Evolutionary conservation across 1,140 invertebrate genomes (phyloP), one percentile per base, ranked within the genome.

Genomic region (Bombus haemorrhoidalis): DNA sequence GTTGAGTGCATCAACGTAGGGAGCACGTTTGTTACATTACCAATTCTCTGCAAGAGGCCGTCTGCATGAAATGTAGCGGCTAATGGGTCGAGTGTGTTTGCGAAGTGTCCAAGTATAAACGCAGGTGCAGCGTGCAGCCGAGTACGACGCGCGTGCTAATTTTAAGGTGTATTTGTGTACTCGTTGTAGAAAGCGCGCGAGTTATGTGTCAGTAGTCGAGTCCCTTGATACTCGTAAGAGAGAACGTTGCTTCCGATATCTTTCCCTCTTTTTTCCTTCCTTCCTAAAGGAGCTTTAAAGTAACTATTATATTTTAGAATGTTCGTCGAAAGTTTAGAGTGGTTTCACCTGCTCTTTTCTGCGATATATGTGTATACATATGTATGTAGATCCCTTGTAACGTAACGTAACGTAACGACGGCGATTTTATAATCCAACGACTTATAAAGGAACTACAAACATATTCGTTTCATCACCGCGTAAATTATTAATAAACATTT

Each of bases 21-120:
- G 5, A 69, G 75, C 79, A 43, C 47, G 76, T 85, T 74, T 78
- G 73, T 69, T 75, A 73, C 83, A 79, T 82, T 86, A 88, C 89
- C 88, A 90, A 90, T 90, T 88, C 78, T 68, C 84, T 25, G 57
- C 39, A 53, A 75, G 47, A 74, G 39, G 59, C 28, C 74, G 62
- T 41, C 80, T 62, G 62, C 69, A 47, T 71, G 83, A 86, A 91
- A 87, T 89, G 83, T 83, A 86, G 72, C 81, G 71, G 71, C 86
- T 89, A 91, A 91, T 91, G 86, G 83, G 62, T 85, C 82, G 83
- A 86, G 90, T 81, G 73, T 89, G 90, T 89, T 89, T 89, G 85
- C 77, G 47, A 78, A 91, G 82, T 66, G 83, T 83, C 76, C 86
- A 64, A 89, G 87, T 81, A 75, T 84, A 82, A 91, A 86, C 81